These are phyloP conservation scores for Pandemis cinnamomeana DNA, from an alignment of 2,888 invertebrate genomes.

Conservation along the genomic window DNA sequence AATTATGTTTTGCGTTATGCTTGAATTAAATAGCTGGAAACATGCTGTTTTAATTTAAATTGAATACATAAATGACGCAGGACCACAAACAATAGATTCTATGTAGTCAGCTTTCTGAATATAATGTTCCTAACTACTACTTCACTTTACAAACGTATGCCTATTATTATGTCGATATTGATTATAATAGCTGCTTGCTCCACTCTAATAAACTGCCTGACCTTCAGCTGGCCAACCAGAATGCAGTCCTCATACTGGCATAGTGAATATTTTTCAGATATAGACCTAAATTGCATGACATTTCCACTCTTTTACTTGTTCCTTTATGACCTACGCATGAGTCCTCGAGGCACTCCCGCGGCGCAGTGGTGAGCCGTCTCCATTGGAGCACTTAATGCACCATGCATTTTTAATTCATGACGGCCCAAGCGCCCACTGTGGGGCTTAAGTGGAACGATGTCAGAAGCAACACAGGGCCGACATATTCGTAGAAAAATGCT, in stretches of 20 bases:
- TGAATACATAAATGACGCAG: neutral
- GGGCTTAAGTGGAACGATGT: constrained; percentile 59
- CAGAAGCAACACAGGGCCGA: constrained; percentile 37
- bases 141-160: too few relatives aligned
- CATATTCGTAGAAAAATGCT: neutral
- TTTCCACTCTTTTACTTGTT: too few relatives aligned
- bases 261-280: too few relatives aligned
- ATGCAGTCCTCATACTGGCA: neutral
- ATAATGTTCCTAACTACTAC: too few relatives aligned
- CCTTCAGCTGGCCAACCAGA: too few relatives aligned
- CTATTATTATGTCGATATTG: too few relatives aligned
- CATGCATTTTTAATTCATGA: constrained; percentile 81
- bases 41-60: neutral
- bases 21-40: neutral
- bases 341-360: constrained; percentile 41
- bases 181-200: too few relatives aligned
- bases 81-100: neutral
- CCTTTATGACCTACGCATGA: neutral
- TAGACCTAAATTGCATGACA: too few relatives aligned
- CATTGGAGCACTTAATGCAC: constrained; percentile 74
- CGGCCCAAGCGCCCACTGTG: constrained; percentile 64
- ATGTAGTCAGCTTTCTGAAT: too few relatives aligned
- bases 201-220: too few relatives aligned
- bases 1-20: constrained; percentile 23
- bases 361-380: constrained; percentile 47